Conservation (phyloP, 1,140 invertebrate species). For the Pemphigus obesinymphae region DNA sequence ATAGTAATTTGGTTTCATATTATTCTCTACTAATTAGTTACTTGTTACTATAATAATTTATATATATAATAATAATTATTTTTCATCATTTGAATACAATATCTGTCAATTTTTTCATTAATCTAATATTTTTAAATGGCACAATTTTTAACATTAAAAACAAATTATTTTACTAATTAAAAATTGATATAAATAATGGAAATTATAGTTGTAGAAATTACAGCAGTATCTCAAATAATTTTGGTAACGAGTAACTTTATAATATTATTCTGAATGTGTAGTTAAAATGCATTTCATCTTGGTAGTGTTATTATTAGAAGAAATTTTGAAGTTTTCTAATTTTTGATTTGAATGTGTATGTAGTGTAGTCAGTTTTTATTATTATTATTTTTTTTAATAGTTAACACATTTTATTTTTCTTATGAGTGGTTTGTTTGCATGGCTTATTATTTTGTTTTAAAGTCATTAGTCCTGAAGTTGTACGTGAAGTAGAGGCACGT, state of each 20-base stretch:
- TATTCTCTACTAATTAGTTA: not conserved
- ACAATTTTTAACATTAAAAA: no score
- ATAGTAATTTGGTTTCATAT: not conserved
- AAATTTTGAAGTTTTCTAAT: not conserved
- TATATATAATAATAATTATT: no score
- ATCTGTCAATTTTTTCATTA: not conserved
- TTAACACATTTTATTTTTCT: slow-evolving; percentile 51
- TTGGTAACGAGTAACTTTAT: not conserved
- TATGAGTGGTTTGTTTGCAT: slow-evolving; percentile 44
- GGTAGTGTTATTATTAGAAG: not conserved
- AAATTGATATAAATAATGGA: no score
- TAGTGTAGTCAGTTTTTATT: slow-evolving; percentile 22
- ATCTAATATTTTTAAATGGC: not conserved
- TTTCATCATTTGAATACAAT: not conserved
- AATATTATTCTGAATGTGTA: not conserved
- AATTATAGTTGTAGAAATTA: no score
- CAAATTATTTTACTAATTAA: no score
- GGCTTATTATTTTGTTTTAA: slow-evolving; percentile 47
- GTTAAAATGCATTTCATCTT: not conserved
- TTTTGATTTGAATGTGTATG: not conserved
- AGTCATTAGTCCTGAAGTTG: slow-evolving; percentile 81
- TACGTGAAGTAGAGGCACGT: slow-evolving; percentile 80
- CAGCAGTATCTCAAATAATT: no score
- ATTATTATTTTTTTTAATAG: slow-evolving; percentile 55
- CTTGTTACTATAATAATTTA: not conserved